A percentile compares a stretch with the other conserved stretches of the same genome.
Conservation (phyloP, 2,797 vertebrate species). For the Meda fulgida region DNA sequence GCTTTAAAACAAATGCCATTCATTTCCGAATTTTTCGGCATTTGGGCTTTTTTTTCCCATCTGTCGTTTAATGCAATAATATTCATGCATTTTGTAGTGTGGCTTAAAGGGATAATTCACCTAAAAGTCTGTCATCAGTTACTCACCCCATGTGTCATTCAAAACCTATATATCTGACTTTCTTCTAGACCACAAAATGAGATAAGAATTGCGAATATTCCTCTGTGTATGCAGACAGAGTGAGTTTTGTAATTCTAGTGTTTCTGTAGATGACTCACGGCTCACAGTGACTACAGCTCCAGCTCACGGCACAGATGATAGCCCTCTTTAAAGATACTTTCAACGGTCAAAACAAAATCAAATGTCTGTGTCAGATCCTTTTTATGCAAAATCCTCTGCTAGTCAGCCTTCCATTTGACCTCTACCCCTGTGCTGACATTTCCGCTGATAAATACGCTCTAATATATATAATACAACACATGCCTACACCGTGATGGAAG, state of each 20-base stretch:
- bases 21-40: too few relatives aligned
- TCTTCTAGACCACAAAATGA: background rate
- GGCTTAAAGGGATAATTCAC: background rate
- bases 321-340: conserved; percentile 34
- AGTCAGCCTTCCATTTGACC: conserved; percentile 47
- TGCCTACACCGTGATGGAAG: background rate
- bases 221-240: background rate
- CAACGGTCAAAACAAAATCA: conserved; percentile 37
- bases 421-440: conserved; percentile 57
- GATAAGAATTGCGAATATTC: background rate
- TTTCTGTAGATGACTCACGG: conserved; percentile 30
- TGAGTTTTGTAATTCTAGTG: background rate
- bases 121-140: background rate
- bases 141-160: too few relatives aligned
- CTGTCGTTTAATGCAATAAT: too few relatives aligned
- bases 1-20: too few relatives aligned
- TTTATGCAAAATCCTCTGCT: conserved; percentile 14
- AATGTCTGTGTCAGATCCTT: conserved; percentile 30
- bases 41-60: too few relatives aligned
- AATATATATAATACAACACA: conserved; percentile 14
- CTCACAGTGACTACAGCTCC: conserved; percentile 6
- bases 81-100: background rate
- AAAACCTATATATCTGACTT: background rate
- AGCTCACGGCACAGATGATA: conserved; percentile 24
- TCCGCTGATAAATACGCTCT: conserved; percentile 26